Evolutionary conservation across 2,113 vertebrate genomes (phyloP).

Genomic region (Hippocampus abdominalis): DNA sequence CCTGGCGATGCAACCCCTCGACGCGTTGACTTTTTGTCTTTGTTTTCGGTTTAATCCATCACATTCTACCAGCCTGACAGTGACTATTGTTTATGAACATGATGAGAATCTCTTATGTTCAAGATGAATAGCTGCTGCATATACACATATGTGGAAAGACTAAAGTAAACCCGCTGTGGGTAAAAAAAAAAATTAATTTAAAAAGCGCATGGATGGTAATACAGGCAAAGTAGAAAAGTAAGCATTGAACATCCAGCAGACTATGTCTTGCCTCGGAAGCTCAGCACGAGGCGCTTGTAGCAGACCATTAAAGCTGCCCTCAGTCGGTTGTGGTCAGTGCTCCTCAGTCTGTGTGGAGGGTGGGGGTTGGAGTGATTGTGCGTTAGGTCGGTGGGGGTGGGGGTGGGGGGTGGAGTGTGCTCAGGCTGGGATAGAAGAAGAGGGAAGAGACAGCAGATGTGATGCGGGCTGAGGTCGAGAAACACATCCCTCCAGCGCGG

Average conservation of each 20-base stretch:
- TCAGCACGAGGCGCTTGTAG: constrained; percentile 14
- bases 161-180: not conserved
- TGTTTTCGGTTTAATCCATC: not conserved
- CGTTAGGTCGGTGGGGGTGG: not conserved
- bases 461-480: constrained; percentile 33
- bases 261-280: constrained; percentile 25
- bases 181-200: not conserved
- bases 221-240: constrained; percentile 2
- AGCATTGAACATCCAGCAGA: not conserved
- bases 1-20: not conserved
- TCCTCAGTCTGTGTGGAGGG: constrained; percentile 15
- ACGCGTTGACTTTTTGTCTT: not conserved
- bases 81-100: not conserved
- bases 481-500: constrained; percentile 17
- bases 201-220: not conserved
- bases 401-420: not conserved
- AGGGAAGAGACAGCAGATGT: constrained; percentile 16
- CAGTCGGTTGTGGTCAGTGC: constrained; percentile 28
- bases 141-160: not conserved
- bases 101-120: not conserved
- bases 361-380: not conserved
- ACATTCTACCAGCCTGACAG: not conserved
- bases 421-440: constrained; percentile 38
- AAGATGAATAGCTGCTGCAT: not conserved
- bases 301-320: constrained; percentile 35